phyloP scores from a whole-genome alignment of 2,888 invertebrate species.

The Yponomeuta cagnagella region DNA sequence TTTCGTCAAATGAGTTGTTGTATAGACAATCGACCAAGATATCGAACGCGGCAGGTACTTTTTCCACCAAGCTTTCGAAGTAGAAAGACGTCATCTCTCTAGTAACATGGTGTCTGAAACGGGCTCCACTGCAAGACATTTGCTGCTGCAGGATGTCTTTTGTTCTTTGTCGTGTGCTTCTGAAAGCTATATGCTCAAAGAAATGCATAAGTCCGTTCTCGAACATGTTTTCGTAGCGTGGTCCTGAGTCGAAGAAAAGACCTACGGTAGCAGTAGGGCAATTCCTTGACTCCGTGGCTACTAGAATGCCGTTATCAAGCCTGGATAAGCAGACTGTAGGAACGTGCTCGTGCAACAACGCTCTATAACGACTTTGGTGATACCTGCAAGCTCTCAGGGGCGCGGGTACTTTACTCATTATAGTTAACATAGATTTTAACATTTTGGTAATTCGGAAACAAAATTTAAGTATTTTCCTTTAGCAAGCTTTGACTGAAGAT shows the following conservation, averaged over 20 bases:
- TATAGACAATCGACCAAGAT: conserved; percentile 95
- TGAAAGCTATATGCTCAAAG: conserved; percentile 59
- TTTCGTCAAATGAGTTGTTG: conserved; percentile 76
- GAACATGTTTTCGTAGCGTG: conserved; percentile 43
- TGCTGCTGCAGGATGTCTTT: conserved; percentile 91
- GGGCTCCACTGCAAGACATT: conserved; percentile 96
- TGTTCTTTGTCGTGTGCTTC: conserved; percentile 83
- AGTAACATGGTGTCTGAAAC: conserved; percentile 96
- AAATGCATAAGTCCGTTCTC: conserved; percentile 59
- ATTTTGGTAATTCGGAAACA: background rate
- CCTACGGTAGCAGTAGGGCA: conserved; percentile 69
- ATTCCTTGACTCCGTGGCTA: conserved; percentile 95
- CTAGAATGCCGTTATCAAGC: conserved; percentile 84
- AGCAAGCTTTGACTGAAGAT: too few relatives aligned
- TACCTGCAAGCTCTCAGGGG: background rate
- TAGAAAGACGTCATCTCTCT: conserved; percentile 97
- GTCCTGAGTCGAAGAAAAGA: conserved; percentile 49
- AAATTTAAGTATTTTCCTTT: background rate
- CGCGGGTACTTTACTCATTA: background rate
- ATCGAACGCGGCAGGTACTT: conserved; percentile 91
- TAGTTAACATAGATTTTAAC: background rate
- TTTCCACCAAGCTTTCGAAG: conserved; percentile 92
- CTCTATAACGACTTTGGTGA: background rate
- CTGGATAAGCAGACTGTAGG: conserved; percentile 52
- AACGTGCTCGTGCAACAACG: background rate